phyloP scores from a whole-genome alignment of 2,888 invertebrate species.

The Scaptomyza caliginosa region DNA sequence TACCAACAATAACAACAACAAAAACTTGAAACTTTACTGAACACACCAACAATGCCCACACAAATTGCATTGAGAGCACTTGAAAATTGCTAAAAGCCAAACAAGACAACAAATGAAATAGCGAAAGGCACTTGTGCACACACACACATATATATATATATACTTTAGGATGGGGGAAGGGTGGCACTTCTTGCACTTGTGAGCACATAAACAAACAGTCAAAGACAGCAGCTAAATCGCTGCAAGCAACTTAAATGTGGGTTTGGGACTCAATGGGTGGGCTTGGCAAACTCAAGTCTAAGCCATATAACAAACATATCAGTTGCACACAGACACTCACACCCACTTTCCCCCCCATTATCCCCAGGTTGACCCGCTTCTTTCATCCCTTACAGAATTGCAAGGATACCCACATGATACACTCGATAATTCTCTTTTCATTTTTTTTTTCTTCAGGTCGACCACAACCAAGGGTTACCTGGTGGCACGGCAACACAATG shows the following conservation, averaged over 20 bases:
- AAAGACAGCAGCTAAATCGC: slow-evolving; percentile 64
- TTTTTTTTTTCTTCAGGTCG: slow-evolving; percentile 85
- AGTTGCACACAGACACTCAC: slow-evolving; percentile 62
- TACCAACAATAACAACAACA: slow-evolving; percentile 3
- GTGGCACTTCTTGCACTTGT: slow-evolving; percentile 66
- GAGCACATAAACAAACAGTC: slow-evolving; percentile 76
- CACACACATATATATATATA: slow-evolving; percentile 24
- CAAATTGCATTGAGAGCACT: slow-evolving; percentile 81
- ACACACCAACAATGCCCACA: slow-evolving; percentile 62
- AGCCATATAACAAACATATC: slow-evolving; percentile 78
- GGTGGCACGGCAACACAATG: slow-evolving; percentile 88
- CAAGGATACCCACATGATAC: slow-evolving; percentile 21
- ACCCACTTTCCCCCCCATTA: neutral
- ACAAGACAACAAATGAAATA: slow-evolving; percentile 81
- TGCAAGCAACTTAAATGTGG: slow-evolving; percentile 46
- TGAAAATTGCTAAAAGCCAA: slow-evolving; percentile 81
- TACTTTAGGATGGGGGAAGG: neutral
- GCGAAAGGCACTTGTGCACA: slow-evolving; percentile 77
- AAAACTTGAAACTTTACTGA: neutral
- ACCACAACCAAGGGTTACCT: slow-evolving; percentile 87
- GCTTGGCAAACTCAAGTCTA: slow-evolving; percentile 50
- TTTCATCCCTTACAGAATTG: slow-evolving; percentile 9
- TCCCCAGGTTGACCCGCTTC: slow-evolving; percentile 17
- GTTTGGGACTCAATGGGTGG: too few species aligned
- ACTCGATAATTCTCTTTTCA: slow-evolving; percentile 65